phyloP scores from a whole-genome alignment of 2,888 invertebrate genomes.

The Hirtodrosophila confusa region DNA sequence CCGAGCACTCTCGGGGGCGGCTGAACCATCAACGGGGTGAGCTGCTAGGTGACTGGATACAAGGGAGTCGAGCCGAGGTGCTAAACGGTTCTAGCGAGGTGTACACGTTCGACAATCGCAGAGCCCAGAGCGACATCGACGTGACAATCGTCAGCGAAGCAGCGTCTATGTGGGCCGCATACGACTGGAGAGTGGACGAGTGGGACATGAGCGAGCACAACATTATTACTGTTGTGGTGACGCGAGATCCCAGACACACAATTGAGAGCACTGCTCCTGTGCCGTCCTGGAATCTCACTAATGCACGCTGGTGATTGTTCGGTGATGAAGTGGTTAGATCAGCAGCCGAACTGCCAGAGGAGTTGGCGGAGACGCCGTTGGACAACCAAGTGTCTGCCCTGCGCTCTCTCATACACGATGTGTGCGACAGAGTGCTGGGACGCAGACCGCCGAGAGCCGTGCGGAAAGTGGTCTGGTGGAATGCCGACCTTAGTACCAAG shows the following conservation, averaged over 20 bases:
- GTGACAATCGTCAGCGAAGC: conserved; percentile 12
- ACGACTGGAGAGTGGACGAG: conserved; percentile 27
- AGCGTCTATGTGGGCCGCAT: conserved; percentile 21
- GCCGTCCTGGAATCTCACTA: conserved; percentile 17
- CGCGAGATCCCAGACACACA: conserved; percentile 2
- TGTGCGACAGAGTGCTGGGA: conserved; percentile 13
- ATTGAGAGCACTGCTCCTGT: conserved; percentile 32
- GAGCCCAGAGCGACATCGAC: conserved; percentile 10
- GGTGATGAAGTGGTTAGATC: conserved; percentile 7
- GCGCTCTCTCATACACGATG: conserved; percentile 7
- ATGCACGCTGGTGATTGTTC: conserved; percentile 21
- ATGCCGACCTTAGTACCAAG: conserved; percentile 10
- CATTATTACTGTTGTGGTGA: conserved; percentile 13
- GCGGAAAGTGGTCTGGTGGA: conserved; percentile 21
- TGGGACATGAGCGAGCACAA: conserved; percentile 33
- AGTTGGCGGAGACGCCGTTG: not conserved
- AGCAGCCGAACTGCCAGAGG: conserved; percentile 1
- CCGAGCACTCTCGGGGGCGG: not conserved
- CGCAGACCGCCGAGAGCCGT: conserved; percentile 8
- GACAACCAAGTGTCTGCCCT: conserved; percentile 17
- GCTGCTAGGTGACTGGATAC: conserved; percentile 18
- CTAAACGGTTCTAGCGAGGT: conserved; percentile 15
- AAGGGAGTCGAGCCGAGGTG: conserved; percentile 3
- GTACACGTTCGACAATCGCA: conserved; percentile 10
- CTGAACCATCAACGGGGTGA: conserved; percentile 8